phyloP scores from a whole-genome alignment of 2,888 invertebrate genomes.

The Alentia gelatinosa region DNA sequence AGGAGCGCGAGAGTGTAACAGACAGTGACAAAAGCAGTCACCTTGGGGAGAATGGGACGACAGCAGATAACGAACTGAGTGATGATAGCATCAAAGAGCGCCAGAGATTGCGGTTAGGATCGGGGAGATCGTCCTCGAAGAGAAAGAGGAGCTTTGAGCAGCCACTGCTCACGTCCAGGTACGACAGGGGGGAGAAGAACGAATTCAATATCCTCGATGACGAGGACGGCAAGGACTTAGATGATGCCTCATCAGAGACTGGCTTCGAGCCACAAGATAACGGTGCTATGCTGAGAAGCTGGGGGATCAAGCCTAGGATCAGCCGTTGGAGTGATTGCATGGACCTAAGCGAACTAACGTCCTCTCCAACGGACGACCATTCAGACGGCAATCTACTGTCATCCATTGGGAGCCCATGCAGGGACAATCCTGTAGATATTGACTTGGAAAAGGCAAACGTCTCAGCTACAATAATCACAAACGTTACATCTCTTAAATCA shows the following conservation, averaged over 20 bases:
- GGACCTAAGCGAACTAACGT: constrained; percentile 35
- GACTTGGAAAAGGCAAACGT: constrained; percentile 4
- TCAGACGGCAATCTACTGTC: constrained; percentile 18
- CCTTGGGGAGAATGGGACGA: constrained; percentile 48
- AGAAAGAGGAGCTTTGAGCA: constrained; percentile 45
- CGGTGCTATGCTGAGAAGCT: constrained; percentile 21
- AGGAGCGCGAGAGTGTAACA: constrained; percentile 38
- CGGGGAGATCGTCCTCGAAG: not conserved
- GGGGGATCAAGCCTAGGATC: constrained; percentile 32
- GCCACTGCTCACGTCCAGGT: not conserved
- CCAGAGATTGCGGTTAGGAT: not conserved
- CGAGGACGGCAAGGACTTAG: not conserved
- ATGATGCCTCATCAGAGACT: constrained; percentile 34
- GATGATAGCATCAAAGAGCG: constrained; percentile 41
- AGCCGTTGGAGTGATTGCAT: constrained; percentile 41
- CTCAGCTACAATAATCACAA: not conserved
- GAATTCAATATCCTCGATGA: constrained; percentile 43
- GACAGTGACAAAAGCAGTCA: constrained; percentile 49
- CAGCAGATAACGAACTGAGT: constrained; percentile 41
- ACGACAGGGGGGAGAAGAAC: constrained; percentile 22
- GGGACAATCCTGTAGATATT: not conserved
- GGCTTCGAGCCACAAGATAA: constrained; percentile 37
- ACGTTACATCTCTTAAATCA: not conserved
- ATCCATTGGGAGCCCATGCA: constrained; percentile 39
- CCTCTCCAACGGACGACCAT: constrained; percentile 33